Base-by-base conservation (phyloP, 2,113 vertebrate genomes). In the Crypturellus undulatus region DNA sequence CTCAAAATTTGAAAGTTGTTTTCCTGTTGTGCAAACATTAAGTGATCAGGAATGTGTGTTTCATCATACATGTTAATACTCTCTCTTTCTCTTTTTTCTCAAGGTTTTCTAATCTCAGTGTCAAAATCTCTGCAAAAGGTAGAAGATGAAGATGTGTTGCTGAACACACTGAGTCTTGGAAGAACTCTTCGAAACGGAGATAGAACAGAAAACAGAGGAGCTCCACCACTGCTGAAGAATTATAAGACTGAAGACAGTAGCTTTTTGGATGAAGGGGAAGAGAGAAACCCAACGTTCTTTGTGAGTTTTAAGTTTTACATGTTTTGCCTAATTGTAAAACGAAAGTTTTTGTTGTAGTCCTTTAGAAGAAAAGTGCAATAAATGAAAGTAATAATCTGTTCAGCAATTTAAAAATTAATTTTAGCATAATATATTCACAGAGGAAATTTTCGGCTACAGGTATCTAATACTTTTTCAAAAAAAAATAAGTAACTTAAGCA, bases 21-120 rank as follows among this genome's bases (percentile, higher is more conserved):
- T 51, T 87, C 87, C 36, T 34, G 95, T 87, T 87, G 91, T 67
- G 84, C 93, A 92, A 96, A 79, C 6, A 0, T 70, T 58, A 86
- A 85, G 58, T 72, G 65, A 84, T 62, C 79, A 77, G 97, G 75
- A 92, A 98, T 97, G 97, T 98, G 92, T 97, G 92, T 96, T 80
- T 98, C 98, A 64, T 90, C 97, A 34, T 98, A 93, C 63, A 95
- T 95, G 4, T 36, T 98, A 87, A 87, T 99, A 70, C 95, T 98
- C 36, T 96, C 96, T 67, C 90, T 99, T 43, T 98, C 97, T 96
- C 96, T 99, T 72, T 97, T 99, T 96, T 98, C 98, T 62, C 98
- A 98, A 97, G 97, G 98, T 85, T 97, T 97, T 93, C 89, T 97
- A 36, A 87, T 93, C 96, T 97, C 96, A 43, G 93, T 96, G 56